Conservation (phyloP, 2,113 vertebrate species). For the Takifugu flavidus region DNA sequence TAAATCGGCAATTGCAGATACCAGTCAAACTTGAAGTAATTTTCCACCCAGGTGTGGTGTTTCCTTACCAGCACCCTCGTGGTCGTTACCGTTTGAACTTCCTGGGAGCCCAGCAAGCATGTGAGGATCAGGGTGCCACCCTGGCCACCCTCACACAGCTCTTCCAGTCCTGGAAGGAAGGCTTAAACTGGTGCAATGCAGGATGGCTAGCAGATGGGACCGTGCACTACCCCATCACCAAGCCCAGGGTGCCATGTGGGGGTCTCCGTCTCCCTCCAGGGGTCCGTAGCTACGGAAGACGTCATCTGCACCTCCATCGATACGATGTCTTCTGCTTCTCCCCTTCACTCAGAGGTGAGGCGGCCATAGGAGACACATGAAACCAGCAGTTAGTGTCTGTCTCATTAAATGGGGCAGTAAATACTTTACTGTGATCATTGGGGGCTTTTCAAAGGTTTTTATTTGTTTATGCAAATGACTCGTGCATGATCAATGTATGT, state of each 20-base stretch:
- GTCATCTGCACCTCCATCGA: slow-evolving; percentile 73
- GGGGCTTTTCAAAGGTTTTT: no score
- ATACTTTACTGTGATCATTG: no score
- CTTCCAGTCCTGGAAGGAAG: slow-evolving; percentile 84
- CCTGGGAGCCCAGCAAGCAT: slow-evolving; percentile 75
- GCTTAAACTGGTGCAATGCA: slow-evolving; percentile 87
- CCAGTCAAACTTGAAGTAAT: neutral
- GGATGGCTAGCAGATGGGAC: slow-evolving; percentile 88
- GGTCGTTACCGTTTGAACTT: slow-evolving; percentile 85
- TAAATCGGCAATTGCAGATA: no score
- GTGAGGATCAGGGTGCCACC: slow-evolving; percentile 78
- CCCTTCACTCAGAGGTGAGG: slow-evolving; percentile 74
- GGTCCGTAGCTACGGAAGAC: slow-evolving; percentile 80
- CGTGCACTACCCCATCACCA: slow-evolving; percentile 83
- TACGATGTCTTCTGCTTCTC: slow-evolving; percentile 90
- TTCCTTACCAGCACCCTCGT: slow-evolving; percentile 81
- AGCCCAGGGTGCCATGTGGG: slow-evolving; percentile 77
- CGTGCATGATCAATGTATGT: no score
- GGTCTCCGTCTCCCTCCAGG: slow-evolving; percentile 77
- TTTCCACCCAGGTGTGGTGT: slow-evolving; percentile 79
- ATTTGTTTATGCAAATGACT: neutral
- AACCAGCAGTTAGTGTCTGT: neutral
- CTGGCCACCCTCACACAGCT: slow-evolving; percentile 86
- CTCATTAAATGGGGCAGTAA: no score
- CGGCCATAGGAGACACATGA: neutral